phyloP scores from a whole-genome alignment of 2,888 invertebrate species.

The Coenonympha arcania region DNA sequence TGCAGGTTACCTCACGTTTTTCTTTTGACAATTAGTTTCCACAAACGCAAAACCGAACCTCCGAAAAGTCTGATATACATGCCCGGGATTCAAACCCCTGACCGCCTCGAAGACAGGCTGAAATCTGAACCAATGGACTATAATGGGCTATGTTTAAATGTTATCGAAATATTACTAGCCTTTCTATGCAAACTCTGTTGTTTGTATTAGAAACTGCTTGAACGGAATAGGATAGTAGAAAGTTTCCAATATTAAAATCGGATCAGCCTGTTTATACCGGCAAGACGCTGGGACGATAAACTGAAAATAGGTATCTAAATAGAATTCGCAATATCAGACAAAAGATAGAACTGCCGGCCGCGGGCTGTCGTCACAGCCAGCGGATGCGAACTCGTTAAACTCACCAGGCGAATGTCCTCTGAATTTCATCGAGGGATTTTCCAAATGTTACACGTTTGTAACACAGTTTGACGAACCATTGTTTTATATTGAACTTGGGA shows the following conservation, averaged over 20 bases:
- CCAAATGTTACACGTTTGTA: slow-evolving; percentile 17
- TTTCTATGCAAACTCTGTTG: no score
- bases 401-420: slow-evolving; percentile 24
- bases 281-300: slow-evolving; percentile 3
- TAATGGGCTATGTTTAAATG: no score
- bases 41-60: no score
- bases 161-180: no score
- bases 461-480: background rate
- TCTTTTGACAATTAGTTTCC: no score
- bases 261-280: no score
- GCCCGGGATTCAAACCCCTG: no score
- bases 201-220: no score
- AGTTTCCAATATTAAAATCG: background rate
- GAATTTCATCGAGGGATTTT: slow-evolving; percentile 14
- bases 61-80: no score
- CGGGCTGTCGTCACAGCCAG: slow-evolving; percentile 23
- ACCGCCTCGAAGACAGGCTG: no score
- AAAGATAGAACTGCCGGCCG: slow-evolving; percentile 25
- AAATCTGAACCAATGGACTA: no score
- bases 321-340: slow-evolving; percentile 27
- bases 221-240: background rate
- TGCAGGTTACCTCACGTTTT: no score
- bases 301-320: slow-evolving; percentile 20
- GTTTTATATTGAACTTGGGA: background rate
- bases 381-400: slow-evolving; percentile 27